Evolutionary conservation across 2,888 invertebrate genomes (phyloP).

Genomic region (Drosophila longiperda): DNA sequence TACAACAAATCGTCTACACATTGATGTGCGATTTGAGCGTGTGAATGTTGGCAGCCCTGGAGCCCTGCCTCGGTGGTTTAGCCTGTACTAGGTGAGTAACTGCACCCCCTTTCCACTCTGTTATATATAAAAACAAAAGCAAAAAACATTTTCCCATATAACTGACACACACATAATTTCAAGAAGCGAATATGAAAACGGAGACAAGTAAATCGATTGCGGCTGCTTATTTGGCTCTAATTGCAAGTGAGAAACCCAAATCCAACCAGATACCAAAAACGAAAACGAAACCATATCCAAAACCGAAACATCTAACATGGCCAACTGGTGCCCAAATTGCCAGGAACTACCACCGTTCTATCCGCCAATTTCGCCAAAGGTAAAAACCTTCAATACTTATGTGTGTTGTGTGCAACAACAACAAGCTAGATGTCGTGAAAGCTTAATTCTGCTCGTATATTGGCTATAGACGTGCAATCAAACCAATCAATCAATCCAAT

Average conservation of each 20-base stretch:
- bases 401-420: slow-evolving; percentile 10
- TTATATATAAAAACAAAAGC: slow-evolving; percentile 3
- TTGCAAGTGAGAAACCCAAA: slow-evolving; percentile 39
- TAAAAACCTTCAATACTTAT: slow-evolving; percentile 48
- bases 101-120: neutral
- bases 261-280: slow-evolving; percentile 19
- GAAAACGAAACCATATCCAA: slow-evolving; percentile 10
- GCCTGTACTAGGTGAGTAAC: slow-evolving; percentile 85
- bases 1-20: slow-evolving; percentile 71
- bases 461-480: slow-evolving; percentile 15
- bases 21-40: slow-evolving; percentile 81
- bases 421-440: slow-evolving; percentile 4
- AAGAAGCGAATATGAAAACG: slow-evolving; percentile 74
- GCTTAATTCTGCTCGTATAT: slow-evolving; percentile 1
- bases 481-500: slow-evolving; percentile 24
- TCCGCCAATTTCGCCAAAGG: slow-evolving; percentile 80
- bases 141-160: slow-evolving; percentile 41
- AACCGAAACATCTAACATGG: slow-evolving; percentile 58
- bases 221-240: slow-evolving; percentile 52
- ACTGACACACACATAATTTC: slow-evolving; percentile 31
- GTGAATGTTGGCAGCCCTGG: slow-evolving; percentile 86
- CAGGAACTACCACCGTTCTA: slow-evolving; percentile 78
- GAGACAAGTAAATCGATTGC: slow-evolving; percentile 50
- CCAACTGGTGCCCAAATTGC: slow-evolving; percentile 83
- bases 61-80: slow-evolving; percentile 85